Base-by-base conservation (phyloP, 2,113 vertebrate genomes). In the Narcine bancroftii region DNA sequence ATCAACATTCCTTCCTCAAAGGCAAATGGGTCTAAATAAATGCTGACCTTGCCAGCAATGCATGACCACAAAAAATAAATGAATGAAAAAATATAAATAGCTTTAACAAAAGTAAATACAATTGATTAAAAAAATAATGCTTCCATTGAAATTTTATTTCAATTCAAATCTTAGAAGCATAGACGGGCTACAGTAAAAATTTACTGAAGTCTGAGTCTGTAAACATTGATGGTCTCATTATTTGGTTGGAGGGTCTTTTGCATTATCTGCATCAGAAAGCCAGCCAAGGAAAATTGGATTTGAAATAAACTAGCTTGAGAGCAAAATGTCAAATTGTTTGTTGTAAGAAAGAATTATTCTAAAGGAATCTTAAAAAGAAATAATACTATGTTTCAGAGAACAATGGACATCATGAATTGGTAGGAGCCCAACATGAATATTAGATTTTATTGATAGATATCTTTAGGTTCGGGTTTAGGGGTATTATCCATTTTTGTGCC, bases 91-190 rank as follows among this genome's bases (percentile, higher is more conserved):
- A 24, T 24, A 60, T 5, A 69, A 69, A 29, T 69, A 24, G 19
- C 65, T 66, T 66, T 66, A 21, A 19, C 17, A 60, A 69, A 69
- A 77, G 42, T 83, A 92, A 92, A 92, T 92, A 92, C 83, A 93
- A 92, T 66, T 53, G 92, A 92, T 92, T n/a, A n/a, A 69, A 89
- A 92, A 77, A 81, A 91, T 93, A 89, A 93, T 71, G 92, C 92
- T 92, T 93, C 39, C 29, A 50, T 79, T 75, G 76, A 92, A 85
- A 85, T 60, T 36, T 87, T 3, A 87, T 63, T 87, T 87, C 15
- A 60, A 65, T 21, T 7, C 56, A 39, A 63, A 15, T 36, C n/a
- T 89, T 15, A 19, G n/a, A 89, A 63, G 53, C 36, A 24, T 11
- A 65, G 17, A 19, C 17, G 15, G 21, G 56, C 85, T 65, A 29